phyloP scores from a whole-genome alignment of 2,797 vertebrate species.

The Sebastes flavidus region DNA sequence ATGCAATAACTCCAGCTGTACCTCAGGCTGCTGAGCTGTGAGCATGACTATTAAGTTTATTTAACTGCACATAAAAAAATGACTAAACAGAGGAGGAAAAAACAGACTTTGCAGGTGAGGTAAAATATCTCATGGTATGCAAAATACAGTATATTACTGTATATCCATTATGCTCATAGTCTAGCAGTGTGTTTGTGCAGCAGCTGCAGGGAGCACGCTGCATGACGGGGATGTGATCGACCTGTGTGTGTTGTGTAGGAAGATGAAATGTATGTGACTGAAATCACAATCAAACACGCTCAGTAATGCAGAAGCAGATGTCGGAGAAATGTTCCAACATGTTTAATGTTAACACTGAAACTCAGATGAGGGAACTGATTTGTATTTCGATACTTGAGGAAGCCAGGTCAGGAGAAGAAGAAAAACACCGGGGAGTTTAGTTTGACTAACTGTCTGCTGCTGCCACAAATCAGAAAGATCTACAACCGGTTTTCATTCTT shows the following conservation, averaged over 20 bases:
- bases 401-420: background rate
- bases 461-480: slow-evolving; percentile 2
- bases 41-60: slow-evolving; percentile 2
- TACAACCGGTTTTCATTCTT: background rate
- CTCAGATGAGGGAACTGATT: background rate
- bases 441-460: background rate
- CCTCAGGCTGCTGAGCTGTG: background rate
- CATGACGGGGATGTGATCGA: background rate
- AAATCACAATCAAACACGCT: slow-evolving; percentile 13
- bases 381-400: slow-evolving; percentile 2
- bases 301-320: background rate
- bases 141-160: background rate
- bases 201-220: background rate
- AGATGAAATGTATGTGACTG: slow-evolving; percentile 8
- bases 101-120: background rate
- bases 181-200: slow-evolving; percentile 1
- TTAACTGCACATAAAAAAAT: slow-evolving; percentile 9
- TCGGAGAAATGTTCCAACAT: background rate
- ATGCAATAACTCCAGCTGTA: background rate
- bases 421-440: background rate
- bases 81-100: background rate
- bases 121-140: background rate
- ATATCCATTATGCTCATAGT: background rate
- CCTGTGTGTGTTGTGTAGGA: background rate
- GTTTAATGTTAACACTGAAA: background rate